phyloP scores from a whole-genome alignment of 2,797 vertebrate species.

The Merluccius polli region DNA sequence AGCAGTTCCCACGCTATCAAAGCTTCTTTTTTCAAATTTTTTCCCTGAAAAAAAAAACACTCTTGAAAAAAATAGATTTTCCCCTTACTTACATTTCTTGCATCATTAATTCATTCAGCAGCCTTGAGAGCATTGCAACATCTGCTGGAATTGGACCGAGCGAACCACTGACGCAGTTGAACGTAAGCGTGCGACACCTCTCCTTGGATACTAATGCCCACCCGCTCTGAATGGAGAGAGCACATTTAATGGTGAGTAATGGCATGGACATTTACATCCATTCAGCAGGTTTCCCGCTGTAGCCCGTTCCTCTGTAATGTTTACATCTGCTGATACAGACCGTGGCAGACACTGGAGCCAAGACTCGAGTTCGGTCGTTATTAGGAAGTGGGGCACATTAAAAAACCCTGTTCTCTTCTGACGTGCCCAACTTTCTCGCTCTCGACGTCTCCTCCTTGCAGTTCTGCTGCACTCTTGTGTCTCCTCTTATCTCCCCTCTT shows the following conservation, averaged over 20 bases:
- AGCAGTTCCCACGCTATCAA: constrained; percentile 44
- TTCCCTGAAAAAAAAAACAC: constrained; percentile 27
- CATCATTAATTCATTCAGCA: constrained; percentile 30
- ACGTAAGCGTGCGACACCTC: background rate
- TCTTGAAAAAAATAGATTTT: background rate
- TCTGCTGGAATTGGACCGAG: background rate
- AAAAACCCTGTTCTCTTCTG: background rate
- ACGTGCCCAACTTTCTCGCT: background rate
- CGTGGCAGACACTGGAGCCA: background rate
- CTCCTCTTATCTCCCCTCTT: background rate
- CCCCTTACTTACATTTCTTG: constrained; percentile 19
- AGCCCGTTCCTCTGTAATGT: too few relatives aligned
- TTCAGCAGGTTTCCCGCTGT: background rate
- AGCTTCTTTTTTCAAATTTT: constrained; percentile 27
- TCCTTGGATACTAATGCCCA: background rate
- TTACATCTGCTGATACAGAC: background rate
- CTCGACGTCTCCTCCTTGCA: background rate
- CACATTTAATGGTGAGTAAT: background rate
- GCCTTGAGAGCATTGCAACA: constrained; percentile 14
- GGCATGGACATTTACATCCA: background rate
- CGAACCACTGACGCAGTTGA: background rate
- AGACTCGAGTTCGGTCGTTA: background rate
- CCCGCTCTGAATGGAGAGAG: background rate
- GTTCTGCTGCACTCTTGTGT: background rate
- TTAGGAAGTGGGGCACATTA: too few relatives aligned